Base-by-base conservation (phyloP, 2,888 invertebrate genomes). In the Diplolepis rosae region DNA sequence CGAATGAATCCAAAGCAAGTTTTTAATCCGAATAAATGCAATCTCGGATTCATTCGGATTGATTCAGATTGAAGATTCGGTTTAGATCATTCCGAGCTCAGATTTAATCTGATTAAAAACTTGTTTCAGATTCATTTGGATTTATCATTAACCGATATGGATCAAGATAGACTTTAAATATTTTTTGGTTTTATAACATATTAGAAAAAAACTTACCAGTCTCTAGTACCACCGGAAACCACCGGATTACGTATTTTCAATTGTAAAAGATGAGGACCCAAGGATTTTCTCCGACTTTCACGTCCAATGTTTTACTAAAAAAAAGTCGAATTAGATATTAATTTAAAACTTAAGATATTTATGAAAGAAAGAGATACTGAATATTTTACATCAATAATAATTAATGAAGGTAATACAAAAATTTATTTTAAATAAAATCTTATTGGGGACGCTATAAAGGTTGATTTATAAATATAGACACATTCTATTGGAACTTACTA, bases 211-310 rank as follows among this genome's bases (percentile, higher is more conserved):
- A 39, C 61, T 61, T 24, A 61, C 61, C 61, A 39, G 24, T 61
- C 4, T 39, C 7, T 61, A 39, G 39, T 18, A 39, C 9, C 61
- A 61, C 24, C 61, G 61, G 61, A 54, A 54, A 39, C 39, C 39
- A 39, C 61, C 39, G 39, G 27, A 39, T 35, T 39, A 39, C 24
- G n/a, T 9, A 61, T 39, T 7, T 39, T n/a, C 39, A 35, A 35
- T 56, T 0, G 5, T 6, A 15, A 24, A 39, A 35, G n/a, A 11
- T 32, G 35, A 13, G 61, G 24, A 39, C 24, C 35, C 27, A 39
- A 61, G 39, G 39, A 61, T 15, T 61, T 45, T 6, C 18, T 9
- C n/a, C 18, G 18, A n/a, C 45, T 45, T 18, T 9, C 3, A 4
- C 7, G 9, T 18, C 18, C 45, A 18, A 18, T 18, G 6, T 15